Evolutionary conservation across 2,113 vertebrate species (phyloP).

Genomic region (Hypanus sabinus): DNA sequence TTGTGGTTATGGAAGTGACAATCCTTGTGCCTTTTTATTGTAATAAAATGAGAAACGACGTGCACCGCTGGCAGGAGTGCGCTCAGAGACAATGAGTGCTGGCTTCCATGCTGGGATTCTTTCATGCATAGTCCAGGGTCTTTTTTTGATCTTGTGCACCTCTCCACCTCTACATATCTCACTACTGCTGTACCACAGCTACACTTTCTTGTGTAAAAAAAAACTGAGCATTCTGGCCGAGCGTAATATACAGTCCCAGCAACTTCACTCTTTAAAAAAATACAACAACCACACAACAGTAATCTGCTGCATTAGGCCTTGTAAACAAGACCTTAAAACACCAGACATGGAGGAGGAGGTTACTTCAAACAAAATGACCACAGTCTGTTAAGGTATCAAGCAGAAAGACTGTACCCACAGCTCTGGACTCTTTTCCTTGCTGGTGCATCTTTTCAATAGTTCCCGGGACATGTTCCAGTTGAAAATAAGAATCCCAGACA

Average conservation of each 20-base stretch:
- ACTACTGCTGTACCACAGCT: slow-evolving; percentile 30
- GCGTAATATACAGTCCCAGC: not conserved
- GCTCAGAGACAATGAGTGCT: slow-evolving; percentile 63
- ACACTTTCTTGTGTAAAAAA: not conserved
- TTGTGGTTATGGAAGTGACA: slow-evolving; percentile 33
- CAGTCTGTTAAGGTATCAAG: not conserved
- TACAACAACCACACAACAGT: not conserved
- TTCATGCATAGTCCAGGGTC: slow-evolving; percentile 62
- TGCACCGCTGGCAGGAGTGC: slow-evolving; percentile 63
- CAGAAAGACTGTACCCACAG: not conserved
- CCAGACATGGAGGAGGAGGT: not conserved
- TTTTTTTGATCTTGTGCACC: slow-evolving; percentile 48
- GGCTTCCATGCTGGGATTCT: slow-evolving; percentile 62
- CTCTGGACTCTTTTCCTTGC: not conserved
- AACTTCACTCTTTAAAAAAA: not conserved
- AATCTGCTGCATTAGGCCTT: not conserved
- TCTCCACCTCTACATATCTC: slow-evolving; percentile 44
- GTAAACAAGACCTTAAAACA: not conserved
- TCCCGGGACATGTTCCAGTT: slow-evolving; percentile 48
- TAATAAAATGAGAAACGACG: slow-evolving; percentile 56
- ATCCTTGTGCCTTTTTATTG: slow-evolving; percentile 36
- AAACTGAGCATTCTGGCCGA: not conserved
- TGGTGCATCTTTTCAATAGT: slow-evolving; percentile 39
- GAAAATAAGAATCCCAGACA: slow-evolving; percentile 61
- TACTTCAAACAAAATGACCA: not conserved